A percentile compares a stretch with the other conserved stretches of the same genome.
Evolutionary conservation across 2,888 invertebrate species (phyloP).

Genomic region (Xiphydria camelus): DNA sequence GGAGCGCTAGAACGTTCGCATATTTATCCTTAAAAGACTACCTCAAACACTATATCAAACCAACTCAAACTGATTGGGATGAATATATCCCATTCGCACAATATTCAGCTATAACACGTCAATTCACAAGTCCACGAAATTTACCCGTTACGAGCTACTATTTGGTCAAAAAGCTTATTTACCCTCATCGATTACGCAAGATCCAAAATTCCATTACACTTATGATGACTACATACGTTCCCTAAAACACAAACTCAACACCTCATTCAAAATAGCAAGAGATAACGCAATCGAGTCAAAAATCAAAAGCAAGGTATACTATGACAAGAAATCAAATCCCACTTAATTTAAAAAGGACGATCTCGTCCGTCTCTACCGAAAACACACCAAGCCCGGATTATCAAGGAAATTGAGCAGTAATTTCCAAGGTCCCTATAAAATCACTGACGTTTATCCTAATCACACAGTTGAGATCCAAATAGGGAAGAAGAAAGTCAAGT

Average conservation of each 20-base stretch:
- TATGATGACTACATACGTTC: too few relatives aligned
- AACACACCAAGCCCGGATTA: too few relatives aligned
- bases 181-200: too few relatives aligned
- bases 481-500: constrained; percentile 1
- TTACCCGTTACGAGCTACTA: constrained; percentile 34
- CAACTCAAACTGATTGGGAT: constrained; percentile 37
- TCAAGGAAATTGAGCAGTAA: too few relatives aligned
- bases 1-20: constrained; percentile 33
- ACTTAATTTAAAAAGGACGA: too few relatives aligned
- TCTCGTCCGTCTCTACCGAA: too few relatives aligned
- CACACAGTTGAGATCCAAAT: constrained; percentile 2
- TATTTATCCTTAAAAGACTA: constrained; percentile 37
- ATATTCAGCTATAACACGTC: constrained; percentile 39
- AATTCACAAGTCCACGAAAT: constrained; percentile 35
- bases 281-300: too few relatives aligned
- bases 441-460: neutral
- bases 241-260: constrained; percentile 8
- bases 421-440: constrained; percentile 4
- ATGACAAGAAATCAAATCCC: too few relatives aligned
- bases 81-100: constrained; percentile 32
- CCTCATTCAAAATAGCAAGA: too few relatives aligned
- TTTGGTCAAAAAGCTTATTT: too few relatives aligned
- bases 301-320: too few relatives aligned
- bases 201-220: too few relatives aligned
- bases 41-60: constrained; percentile 33